Base-by-base conservation (phyloP, 2,113 vertebrate genomes). In the Epinephelus cyanopodus region DNA sequence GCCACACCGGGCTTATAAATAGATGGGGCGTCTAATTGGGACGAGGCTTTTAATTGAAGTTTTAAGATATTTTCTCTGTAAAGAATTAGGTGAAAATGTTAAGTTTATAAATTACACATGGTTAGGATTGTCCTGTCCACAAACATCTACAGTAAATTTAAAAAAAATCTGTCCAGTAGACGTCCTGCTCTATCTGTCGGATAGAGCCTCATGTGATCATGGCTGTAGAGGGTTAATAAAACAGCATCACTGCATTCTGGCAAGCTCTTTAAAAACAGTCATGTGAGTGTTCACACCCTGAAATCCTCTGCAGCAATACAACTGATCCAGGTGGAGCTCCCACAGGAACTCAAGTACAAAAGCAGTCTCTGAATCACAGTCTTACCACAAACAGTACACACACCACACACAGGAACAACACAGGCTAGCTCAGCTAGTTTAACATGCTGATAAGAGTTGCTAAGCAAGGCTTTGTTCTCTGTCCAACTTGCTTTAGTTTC, bases 361-460 rank as follows among this genome's bases (percentile, higher is more conserved):
- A 39, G 21, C 45, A 61, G 65, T 23, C 23, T 79, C 52, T 81
- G 53, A 60, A 66, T 74, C 68, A 39, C 83, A 66, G 73, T 60
- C 23, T 67, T 3, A 68, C 21, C 60, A 77, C 68, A 1, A 10
- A 64, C 76, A 69, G 23, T 11, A 82, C 78, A 74, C 42, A 67
- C 54, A 72, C 15, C 29, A 74, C 71, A 27, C 0, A 63, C 63
- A 79, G 14, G 4, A 29, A 66, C 61, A 25, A 68, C 9, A 14
- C 14, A 17, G 75, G 37, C 45, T 39, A 7, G 6, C 25, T 14
- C 1, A 15, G 82, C 68, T 27, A 56, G 7, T 29, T 11, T 33
- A n/a, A 1, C 86, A 85, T 68, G 86, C 78, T 50, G n/a, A 45
- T 10, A n/a, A 6, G 27, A 87, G 74, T 48, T 3, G 2, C 70